Conservation (phyloP, 2,797 vertebrate genomes). For the Xenops minutus region DNA sequence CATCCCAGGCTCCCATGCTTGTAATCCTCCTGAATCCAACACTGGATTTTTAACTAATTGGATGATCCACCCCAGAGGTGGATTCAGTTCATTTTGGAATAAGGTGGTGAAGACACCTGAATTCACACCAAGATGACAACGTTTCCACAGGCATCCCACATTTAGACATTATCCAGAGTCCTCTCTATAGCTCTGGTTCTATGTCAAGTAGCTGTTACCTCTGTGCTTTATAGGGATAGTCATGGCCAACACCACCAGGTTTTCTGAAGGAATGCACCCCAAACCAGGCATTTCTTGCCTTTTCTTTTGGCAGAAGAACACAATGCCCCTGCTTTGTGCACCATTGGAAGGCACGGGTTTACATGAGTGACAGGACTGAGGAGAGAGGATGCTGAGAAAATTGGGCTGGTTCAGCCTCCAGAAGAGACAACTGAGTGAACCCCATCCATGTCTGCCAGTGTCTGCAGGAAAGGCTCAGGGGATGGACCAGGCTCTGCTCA, state of each 20-base stretch:
- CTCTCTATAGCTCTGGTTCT: neutral
- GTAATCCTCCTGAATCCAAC: neutral
- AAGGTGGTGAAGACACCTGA: neutral
- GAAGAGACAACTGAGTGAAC: neutral
- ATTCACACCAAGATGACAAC: neutral
- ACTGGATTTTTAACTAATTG: neutral
- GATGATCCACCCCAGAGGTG: neutral
- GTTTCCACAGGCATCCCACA: neutral
- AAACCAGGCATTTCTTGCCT: neutral
- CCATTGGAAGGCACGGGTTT: accelerated
- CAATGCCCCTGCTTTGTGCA: neutral
- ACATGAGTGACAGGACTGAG: neutral
- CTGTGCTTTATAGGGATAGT: neutral
- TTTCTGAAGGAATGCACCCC: neutral
- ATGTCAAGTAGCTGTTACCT: accelerated
- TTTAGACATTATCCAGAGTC: neutral
- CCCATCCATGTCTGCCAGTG: neutral
- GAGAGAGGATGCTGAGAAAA: neutral
- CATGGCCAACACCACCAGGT: neutral
- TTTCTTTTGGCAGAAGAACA: neutral
- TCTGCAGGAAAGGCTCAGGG: neutral
- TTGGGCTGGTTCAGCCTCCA: accelerated
- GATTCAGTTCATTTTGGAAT: neutral
- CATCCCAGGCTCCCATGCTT: neutral
- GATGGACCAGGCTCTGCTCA: neutral